Conservation (phyloP, 1,140 invertebrate species). For the Drosophila ogumai region DNA sequence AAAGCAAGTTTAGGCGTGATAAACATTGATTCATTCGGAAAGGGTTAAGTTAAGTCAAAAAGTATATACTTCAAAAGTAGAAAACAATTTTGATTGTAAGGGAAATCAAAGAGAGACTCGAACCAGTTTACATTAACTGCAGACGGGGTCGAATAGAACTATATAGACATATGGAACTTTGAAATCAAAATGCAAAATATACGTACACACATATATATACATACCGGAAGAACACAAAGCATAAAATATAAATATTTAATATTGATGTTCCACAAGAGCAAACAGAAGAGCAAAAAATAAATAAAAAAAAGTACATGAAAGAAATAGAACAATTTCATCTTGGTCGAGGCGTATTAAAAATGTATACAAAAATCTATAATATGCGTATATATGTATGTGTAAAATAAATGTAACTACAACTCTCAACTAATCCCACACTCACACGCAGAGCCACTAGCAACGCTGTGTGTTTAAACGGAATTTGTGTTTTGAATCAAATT, state of each 20-base stretch:
- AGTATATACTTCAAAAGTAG: constrained; percentile 74
- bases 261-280: constrained; percentile 44
- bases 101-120: constrained; percentile 21
- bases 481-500: constrained; percentile 50
- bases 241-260: constrained; percentile 41
- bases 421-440: constrained; percentile 56
- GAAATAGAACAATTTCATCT: constrained; percentile 49
- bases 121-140: constrained; percentile 35
- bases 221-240: constrained; percentile 34
- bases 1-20: constrained; percentile 72
- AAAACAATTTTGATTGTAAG: constrained; percentile 59
- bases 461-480: constrained; percentile 42
- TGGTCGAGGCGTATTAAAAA: constrained; percentile 50
- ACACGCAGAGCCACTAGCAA: constrained; percentile 33
- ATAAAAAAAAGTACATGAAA: constrained; percentile 10
- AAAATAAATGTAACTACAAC: constrained; percentile 76
- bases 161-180: constrained; percentile 22
- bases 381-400: constrained; percentile 67
- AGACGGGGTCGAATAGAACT: constrained; percentile 12
- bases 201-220: constrained; percentile 29
- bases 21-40: constrained; percentile 53
- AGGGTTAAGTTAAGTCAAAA: constrained; percentile 37
- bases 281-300: constrained; percentile 14
- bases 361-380: constrained; percentile 61
- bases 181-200: constrained; percentile 44